Evolutionary conservation across 35 echinoderm and acorn worm species (phyloP), one percentile per base, ranked within the genome.

Genomic region (Diadema setosum): DNA sequence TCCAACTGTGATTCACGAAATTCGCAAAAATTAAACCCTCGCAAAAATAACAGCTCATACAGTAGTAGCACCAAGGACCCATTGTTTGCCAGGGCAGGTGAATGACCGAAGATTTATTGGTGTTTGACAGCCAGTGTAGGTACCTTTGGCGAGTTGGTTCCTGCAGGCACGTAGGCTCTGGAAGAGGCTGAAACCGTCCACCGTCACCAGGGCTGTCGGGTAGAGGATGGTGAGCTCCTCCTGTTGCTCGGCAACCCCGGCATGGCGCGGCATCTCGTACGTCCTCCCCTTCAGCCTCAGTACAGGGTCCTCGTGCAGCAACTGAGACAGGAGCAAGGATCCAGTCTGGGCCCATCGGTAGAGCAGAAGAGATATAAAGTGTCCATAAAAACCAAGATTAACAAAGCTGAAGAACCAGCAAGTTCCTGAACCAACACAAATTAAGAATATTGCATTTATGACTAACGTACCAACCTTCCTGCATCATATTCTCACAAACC

Each of bases 111-210:
- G 23, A 57, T 15, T 23, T 57, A 17, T 57, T 57, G 23, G 23
- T 57, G 12, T 29, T 61, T 61, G 58, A 61, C 30, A 24, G n/a
- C n/a, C n/a, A n/a, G n/a, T n/a, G n/a, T n/a, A n/a, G 65, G 31
- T 87, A 97, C 95, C 95, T 97, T 92, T 94, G 44, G 91, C 95
- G 34, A 97, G 80, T 57, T 97, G 95, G 88, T 97, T 94, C 43
- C 95, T 82, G 58, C 95, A 97, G 17, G 95, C 95, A 59, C 95
- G 83, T 14, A 97, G 85, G 2, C 91, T 94, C 46, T 97, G 95
- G 34, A 97, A 97, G 37, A 97, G 84, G 80, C 95, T 97, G 45
- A 97, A 97, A 21, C 95, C 95, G 85, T 97, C 95, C 23, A 97
- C 85, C 20, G 92, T 94, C 21, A 97, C 95, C 58, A 97, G 49